Evolutionary conservation across 2,888 invertebrate genomes (phyloP).

Genomic region (Gerris lacustris): DNA sequence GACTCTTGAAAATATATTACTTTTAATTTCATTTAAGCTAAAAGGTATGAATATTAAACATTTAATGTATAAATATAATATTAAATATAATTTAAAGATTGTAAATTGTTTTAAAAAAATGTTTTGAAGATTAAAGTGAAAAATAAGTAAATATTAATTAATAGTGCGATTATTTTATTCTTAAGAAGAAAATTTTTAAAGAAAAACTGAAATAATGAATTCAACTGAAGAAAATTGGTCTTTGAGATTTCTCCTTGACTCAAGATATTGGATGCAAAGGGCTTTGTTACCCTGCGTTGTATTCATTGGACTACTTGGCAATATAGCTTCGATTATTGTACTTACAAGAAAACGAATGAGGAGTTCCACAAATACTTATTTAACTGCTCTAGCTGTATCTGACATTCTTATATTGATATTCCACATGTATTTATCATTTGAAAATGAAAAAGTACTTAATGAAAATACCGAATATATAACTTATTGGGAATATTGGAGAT

Average conservation of each 20-base stretch:
- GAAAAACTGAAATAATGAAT: slow-evolving; percentile 7
- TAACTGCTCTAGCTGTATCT: slow-evolving; percentile 57
- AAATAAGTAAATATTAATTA: background rate
- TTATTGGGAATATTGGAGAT: slow-evolving; percentile 49
- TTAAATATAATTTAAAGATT: background rate
- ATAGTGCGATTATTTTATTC: background rate
- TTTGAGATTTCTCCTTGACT: slow-evolving; percentile 32
- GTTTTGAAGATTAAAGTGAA: background rate
- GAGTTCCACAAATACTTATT: slow-evolving; percentile 60
- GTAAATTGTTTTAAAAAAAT: background rate
- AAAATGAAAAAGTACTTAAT: slow-evolving; percentile 47
- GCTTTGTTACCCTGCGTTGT: slow-evolving; percentile 52
- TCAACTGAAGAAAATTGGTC: background rate
- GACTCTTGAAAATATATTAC: too few species aligned
- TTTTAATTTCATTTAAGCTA: background rate
- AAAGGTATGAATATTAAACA: background rate
- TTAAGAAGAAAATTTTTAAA: background rate
- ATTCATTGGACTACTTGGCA: slow-evolving; percentile 55
- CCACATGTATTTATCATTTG: slow-evolving; percentile 48
- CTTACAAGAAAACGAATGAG: slow-evolving; percentile 53
- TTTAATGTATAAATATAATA: background rate
- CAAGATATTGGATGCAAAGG: slow-evolving; percentile 46
- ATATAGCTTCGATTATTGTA: slow-evolving; percentile 44
- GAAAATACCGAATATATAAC: slow-evolving; percentile 40
- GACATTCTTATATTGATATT: slow-evolving; percentile 57